phyloP scores from a whole-genome alignment of 1,140 invertebrate species.

The Episyrphus balteatus region DNA sequence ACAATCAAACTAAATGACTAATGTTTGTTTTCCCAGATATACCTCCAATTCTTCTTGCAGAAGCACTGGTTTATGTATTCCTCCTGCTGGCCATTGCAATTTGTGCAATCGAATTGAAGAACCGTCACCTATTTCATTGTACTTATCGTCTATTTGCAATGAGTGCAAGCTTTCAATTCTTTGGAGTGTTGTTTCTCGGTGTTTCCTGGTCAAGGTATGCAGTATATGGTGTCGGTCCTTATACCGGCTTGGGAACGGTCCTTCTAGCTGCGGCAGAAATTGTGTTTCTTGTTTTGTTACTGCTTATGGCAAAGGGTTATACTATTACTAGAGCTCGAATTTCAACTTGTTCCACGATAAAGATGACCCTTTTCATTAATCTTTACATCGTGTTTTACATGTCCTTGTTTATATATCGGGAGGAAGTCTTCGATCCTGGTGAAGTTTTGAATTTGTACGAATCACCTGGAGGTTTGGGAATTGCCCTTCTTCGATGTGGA shows the following conservation, averaged over 20 bases:
- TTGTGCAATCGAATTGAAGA: constrained; percentile 57
- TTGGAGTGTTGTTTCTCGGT: constrained; percentile 53
- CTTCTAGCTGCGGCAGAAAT: constrained; percentile 60
- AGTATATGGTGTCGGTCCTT: constrained; percentile 50
- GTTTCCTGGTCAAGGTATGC: constrained; percentile 61
- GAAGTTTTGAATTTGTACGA: constrained; percentile 69
- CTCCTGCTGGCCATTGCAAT: constrained; percentile 51
- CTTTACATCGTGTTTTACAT: constrained; percentile 58
- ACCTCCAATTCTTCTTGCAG: constrained; percentile 54
- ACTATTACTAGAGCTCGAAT: constrained; percentile 77
- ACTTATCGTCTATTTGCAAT: constrained; percentile 78
- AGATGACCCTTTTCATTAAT: constrained; percentile 71
- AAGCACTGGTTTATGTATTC: constrained; percentile 51
- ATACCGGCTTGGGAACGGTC: constrained; percentile 50
- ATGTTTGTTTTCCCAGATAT: constrained; percentile 61
- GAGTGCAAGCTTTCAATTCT: constrained; percentile 53
- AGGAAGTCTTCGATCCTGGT: constrained; percentile 4
- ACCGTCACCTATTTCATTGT: constrained; percentile 67
- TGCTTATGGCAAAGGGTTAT: constrained; percentile 80
- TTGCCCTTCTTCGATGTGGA: constrained; percentile 62
- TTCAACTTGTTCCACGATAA: constrained; percentile 52
- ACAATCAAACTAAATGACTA: too few relatives aligned
- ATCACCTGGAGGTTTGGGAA: constrained; percentile 72
- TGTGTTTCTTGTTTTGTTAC: constrained; percentile 62
- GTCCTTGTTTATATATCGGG: constrained; percentile 65